Evolutionary conservation across 2,888 invertebrate genomes (phyloP), one percentile per base, ranked within the genome.

Genomic region (Ectemnius continuus): DNA sequence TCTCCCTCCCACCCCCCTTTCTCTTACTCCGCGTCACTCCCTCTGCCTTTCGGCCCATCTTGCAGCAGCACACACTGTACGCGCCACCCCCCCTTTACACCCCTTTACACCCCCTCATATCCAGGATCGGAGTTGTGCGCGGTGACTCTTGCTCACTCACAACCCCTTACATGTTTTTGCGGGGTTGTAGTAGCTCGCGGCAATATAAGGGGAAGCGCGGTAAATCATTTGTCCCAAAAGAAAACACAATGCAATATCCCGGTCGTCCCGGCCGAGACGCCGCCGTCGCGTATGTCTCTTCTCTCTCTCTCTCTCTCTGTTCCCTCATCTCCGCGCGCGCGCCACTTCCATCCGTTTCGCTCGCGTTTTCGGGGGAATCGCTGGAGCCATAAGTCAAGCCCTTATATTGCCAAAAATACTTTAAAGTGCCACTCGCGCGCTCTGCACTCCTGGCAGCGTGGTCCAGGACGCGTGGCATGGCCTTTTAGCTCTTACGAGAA

Each of bases 181-280:
- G 81, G 83, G 72, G 71, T 74, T 75, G 77, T 78, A 76, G 81
- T 75, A 83, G 84, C 84, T 85, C 80, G 82, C 85, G 86, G 86
- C 83, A 82, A 82, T 85, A 80, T 82, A 85, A 84, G 86, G 86
- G 87, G 83, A 86, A 85, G 83, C 79, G 83, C 86, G 85, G 87
- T 90, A 90, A 90, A 90, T 90, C 90, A 90, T 89, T 90, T 87
- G 89, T 85, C 85, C 87, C 86, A 87, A 89, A 89, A 88, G 89
- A 89, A 89, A 90, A 88, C 88, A 89, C 89, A 89, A 89, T 88
- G 83, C 83, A 83, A 83, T 83, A 83, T 83, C 84, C 84, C 74
- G 74, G 72, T 78, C 82, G 79, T 79, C 80, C 80, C 74, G 72
- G 72, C 71, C 82, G 78, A 83, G 82, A 84, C 84, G 84, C 80